Evolutionary conservation across 2,888 invertebrate genomes (phyloP).

Genomic region (Mayetiola destructor): DNA sequence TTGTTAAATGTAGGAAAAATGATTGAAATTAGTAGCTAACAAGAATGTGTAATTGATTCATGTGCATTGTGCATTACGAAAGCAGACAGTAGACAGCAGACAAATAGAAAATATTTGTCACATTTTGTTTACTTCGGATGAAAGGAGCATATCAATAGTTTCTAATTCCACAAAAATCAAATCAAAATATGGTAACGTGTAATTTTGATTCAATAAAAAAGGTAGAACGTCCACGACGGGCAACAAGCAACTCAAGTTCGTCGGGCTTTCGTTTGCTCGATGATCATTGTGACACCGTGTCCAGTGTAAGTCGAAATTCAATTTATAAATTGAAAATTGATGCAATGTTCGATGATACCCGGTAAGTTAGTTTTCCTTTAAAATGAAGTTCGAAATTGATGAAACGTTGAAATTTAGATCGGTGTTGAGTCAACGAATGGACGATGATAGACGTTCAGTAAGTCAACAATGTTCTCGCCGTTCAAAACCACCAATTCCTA

Average conservation of each 20-base stretch:
- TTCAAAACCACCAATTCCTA: slow-evolving; percentile 21
- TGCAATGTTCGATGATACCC: slow-evolving; percentile 63
- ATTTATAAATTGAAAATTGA: slow-evolving; percentile 74
- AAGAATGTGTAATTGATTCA: no score
- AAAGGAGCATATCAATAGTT: no score
- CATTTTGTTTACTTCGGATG: background rate
- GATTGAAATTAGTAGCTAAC: no score
- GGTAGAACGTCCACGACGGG: slow-evolving; percentile 23
- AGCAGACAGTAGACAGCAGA: no score
- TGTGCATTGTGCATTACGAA: no score
- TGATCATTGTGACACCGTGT: slow-evolving; percentile 33
- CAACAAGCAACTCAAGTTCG: slow-evolving; percentile 28
- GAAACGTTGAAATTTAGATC: slow-evolving; percentile 24
- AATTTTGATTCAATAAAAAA: slow-evolving; percentile 32
- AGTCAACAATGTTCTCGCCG: slow-evolving; percentile 20
- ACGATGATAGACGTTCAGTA: slow-evolving; percentile 24
- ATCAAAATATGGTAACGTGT: slow-evolving; percentile 32
- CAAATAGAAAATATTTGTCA: background rate
- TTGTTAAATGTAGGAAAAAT: no score
- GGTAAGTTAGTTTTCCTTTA: no score
- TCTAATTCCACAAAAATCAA: background rate
- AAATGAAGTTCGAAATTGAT: background rate
- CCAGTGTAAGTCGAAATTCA: slow-evolving; percentile 41
- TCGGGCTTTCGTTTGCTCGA: slow-evolving; percentile 35
- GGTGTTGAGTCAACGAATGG: slow-evolving; percentile 30